Conservation (phyloP, 2,888 invertebrate genomes). For the Lissocephala sabroskyi region DNA sequence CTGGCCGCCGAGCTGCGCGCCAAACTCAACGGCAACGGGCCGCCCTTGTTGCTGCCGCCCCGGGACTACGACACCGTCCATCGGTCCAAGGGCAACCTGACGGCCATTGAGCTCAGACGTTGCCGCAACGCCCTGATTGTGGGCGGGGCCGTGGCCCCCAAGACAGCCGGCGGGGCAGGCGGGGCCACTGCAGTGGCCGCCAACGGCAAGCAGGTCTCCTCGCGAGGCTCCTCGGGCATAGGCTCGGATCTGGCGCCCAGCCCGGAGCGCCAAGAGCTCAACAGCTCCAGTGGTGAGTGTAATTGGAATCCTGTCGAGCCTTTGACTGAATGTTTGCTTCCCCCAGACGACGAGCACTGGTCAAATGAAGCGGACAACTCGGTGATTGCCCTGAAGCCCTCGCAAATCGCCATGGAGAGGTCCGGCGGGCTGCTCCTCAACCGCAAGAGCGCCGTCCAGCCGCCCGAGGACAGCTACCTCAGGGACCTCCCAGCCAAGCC, state of each 20-base stretch:
- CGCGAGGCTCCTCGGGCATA: slow-evolving; percentile 90
- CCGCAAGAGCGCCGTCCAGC: slow-evolving; percentile 68
- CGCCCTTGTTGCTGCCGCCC: slow-evolving; percentile 90
- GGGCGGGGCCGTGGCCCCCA: slow-evolving; percentile 62
- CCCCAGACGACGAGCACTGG: slow-evolving; percentile 71
- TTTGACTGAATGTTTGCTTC: no score
- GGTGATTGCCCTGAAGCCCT: slow-evolving; percentile 69
- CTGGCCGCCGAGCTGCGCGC: slow-evolving; percentile 91
- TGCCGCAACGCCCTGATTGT: slow-evolving; percentile 72
- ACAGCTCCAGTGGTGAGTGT: slow-evolving; percentile 72
- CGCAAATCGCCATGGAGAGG: slow-evolving; percentile 65
- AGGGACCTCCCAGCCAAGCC: slow-evolving; percentile 71
- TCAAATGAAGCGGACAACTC: slow-evolving; percentile 72
- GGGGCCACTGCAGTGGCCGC: slow-evolving; percentile 58
- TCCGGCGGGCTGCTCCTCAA: slow-evolving; percentile 44
- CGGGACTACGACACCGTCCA: slow-evolving; percentile 95
- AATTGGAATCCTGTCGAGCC: no score
- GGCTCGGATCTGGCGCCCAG: slow-evolving; percentile 92
- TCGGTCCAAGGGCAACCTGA: slow-evolving; percentile 80
- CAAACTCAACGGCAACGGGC: slow-evolving; percentile 78
- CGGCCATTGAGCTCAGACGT: slow-evolving; percentile 79
- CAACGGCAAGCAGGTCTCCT: slow-evolving; percentile 75
- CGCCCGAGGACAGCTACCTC: slow-evolving; percentile 69
- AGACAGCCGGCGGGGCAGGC: slow-evolving; percentile 5
- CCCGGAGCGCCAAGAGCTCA: slow-evolving; percentile 77